Conservation (phyloP, 2,797 vertebrate genomes). For the Numenius phaeopus region DNA sequence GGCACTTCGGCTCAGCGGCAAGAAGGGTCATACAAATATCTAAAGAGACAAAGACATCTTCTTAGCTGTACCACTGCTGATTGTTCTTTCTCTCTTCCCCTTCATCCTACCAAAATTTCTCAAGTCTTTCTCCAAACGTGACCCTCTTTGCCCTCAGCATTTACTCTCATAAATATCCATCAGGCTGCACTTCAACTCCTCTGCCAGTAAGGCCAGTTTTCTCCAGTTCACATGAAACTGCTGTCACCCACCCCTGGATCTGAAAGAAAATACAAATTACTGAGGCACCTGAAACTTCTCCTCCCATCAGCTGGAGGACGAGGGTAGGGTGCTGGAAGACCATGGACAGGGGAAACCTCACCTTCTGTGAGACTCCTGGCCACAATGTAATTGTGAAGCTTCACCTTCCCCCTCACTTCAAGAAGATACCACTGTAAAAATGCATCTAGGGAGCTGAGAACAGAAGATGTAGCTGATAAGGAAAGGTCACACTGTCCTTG, state of each 20-base stretch:
- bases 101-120: neutral
- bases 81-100: neutral
- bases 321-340: neutral
- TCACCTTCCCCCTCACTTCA: neutral
- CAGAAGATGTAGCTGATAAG: neutral
- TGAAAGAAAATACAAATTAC: neutral
- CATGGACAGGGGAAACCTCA: neutral
- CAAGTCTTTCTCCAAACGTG: neutral
- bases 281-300: neutral
- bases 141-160: neutral
- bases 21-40: neutral
- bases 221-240: neutral
- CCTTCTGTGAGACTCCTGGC: neutral
- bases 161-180: neutral
- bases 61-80: neutral
- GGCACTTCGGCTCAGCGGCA: neutral
- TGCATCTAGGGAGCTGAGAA: neutral
- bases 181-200: neutral
- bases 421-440: neutral
- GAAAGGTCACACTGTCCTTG: neutral
- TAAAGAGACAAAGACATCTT: neutral
- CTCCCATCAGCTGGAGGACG: neutral
- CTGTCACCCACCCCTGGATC: neutral
- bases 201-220: neutral
- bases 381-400: neutral